A percentile compares a stretch with the other conserved stretches of the same genome.
Conservation (phyloP, 2,888 invertebrate genomes). For the Anthrax anthrax region DNA sequence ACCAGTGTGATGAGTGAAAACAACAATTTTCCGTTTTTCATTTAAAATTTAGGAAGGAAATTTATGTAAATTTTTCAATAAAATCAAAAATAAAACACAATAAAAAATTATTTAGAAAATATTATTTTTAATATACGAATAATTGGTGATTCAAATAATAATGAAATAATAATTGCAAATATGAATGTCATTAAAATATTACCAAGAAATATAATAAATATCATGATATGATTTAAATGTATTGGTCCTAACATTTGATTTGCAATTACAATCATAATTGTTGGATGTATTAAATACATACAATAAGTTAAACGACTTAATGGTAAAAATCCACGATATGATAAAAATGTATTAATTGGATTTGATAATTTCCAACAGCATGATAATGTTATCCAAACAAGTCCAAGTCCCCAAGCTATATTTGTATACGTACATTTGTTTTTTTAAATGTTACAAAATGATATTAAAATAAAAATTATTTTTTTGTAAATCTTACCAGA, state of each 20-base stretch:
- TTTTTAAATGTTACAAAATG: background rate
- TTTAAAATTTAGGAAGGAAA: no score
- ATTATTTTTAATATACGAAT: constrained; percentile 58
- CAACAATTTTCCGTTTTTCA: no score
- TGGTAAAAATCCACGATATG: constrained; percentile 71
- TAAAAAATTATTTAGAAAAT: background rate
- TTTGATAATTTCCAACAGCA: constrained; percentile 65
- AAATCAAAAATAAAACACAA: no score
- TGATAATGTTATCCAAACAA: constrained; percentile 66
- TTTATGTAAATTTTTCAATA: no score
- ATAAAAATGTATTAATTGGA: constrained; percentile 63
- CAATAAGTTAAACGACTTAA: constrained; percentile 87
- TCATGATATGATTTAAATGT: constrained; percentile 60
- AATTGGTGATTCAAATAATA: constrained; percentile 69
- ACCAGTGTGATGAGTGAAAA: no score
- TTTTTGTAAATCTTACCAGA: no score
- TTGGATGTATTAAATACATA: constrained; percentile 80
- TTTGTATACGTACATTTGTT: no score
- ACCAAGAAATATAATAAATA: constrained; percentile 39
- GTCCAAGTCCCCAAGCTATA: constrained; percentile 55
- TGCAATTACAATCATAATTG: constrained; percentile 64
- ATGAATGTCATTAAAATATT: constrained; percentile 65
- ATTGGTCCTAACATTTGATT: constrained; percentile 67
- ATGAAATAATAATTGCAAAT: constrained; percentile 58
- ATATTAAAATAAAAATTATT: background rate